These are phyloP conservation scores for Clarias laeviceps DNA, from an alignment of 2,797 vertebrate genomes.

Conservation along the genomic window DNA sequence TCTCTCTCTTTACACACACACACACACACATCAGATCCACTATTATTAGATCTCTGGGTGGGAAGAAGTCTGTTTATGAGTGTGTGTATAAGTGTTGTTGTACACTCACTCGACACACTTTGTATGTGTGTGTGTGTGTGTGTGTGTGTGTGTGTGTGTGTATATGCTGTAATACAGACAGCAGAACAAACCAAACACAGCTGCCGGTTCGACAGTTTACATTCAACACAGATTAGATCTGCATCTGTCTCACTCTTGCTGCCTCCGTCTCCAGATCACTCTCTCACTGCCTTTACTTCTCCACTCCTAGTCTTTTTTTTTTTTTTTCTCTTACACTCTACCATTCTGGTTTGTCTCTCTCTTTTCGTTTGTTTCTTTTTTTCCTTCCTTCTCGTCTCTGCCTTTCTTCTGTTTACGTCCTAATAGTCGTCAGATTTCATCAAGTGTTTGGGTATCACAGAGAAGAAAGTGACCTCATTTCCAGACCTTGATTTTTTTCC, in stretches of 20 bases:
- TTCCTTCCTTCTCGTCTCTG: not conserved
- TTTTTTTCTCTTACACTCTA: not conserved
- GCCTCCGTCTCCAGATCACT: not conserved
- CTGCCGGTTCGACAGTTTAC: conserved; percentile 30
- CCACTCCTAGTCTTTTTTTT: not conserved
- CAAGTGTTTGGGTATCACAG: not conserved
- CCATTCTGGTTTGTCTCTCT: not conserved
- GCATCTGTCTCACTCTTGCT: conserved; percentile 23
- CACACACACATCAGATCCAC: not conserved
- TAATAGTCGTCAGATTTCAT: conserved; percentile 1
- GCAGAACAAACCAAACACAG: conserved; percentile 40
- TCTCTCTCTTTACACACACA: not conserved
- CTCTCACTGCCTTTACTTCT: not conserved
- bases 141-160: conserved; percentile 9
- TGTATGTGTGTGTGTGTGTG: not conserved
- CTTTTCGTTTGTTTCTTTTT: not conserved
- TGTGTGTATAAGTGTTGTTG: not conserved
- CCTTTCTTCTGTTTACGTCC: not conserved
- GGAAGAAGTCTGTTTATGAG: not conserved
- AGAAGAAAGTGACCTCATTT: not conserved
- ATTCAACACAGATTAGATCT: conserved; percentile 20
- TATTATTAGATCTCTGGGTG: conserved; percentile 6
- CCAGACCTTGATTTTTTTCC: not conserved
- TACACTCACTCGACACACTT: not conserved
- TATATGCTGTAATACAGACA: conserved; percentile 16